Conservation (phyloP, 2,888 invertebrate species). For the Apamea sordens region DNA sequence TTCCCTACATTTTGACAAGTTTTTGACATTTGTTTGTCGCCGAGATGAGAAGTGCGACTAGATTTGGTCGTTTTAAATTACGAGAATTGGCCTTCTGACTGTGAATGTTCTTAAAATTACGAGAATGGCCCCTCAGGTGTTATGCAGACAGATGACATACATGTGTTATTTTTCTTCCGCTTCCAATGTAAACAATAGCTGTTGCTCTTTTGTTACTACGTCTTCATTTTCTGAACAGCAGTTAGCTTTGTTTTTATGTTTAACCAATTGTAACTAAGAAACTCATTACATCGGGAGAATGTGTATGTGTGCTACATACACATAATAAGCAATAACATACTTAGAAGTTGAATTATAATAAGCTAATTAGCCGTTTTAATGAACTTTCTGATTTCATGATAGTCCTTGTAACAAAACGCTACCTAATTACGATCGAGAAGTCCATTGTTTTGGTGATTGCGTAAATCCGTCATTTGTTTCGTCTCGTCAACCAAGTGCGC, state of each 20-base stretch:
- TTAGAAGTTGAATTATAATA: conserved; percentile 37
- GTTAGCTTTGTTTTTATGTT: conserved; percentile 24
- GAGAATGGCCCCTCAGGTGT: no score
- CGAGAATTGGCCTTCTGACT: no score
- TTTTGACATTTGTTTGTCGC: no score
- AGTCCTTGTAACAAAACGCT: conserved; percentile 65
- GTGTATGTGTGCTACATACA: conserved; percentile 18
- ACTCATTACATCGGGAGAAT: conserved; percentile 29
- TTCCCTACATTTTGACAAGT: no score
- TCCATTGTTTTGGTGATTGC: conserved; percentile 72
- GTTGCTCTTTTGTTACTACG: conserved; percentile 33
- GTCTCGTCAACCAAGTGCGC: conserved; percentile 52
- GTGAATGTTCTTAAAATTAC: no score
- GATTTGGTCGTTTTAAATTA: no score
- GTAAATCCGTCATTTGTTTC: conserved; percentile 76
- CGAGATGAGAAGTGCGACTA: no score
- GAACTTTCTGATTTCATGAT: conserved; percentile 66
- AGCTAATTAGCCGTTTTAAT: conserved; percentile 54
- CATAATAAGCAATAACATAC: conserved; percentile 18
- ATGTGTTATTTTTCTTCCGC: conserved; percentile 51
- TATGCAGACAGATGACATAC: conserved; percentile 18
- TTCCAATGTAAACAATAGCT: conserved; percentile 33
- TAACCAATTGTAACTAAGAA: conserved; percentile 19
- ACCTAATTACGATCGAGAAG: conserved; percentile 67
- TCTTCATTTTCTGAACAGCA: conserved; percentile 15